phyloP scores from a whole-genome alignment of 2,797 vertebrate species.

The Threskiornis aethiopicus region DNA sequence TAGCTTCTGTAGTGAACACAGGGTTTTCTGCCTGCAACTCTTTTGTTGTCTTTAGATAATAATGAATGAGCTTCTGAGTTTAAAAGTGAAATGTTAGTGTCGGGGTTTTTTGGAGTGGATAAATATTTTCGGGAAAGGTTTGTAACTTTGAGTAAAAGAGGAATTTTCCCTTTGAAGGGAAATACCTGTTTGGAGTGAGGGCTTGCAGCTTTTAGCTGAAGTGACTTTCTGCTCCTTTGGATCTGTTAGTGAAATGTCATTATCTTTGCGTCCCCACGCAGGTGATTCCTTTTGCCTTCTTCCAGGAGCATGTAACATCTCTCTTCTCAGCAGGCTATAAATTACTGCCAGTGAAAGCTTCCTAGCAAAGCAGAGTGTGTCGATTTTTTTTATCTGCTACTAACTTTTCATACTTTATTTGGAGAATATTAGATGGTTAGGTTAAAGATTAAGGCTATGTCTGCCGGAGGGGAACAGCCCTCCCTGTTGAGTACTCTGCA shows the following conservation, averaged over 20 bases:
- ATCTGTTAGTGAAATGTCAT: neutral
- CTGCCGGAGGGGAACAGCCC: neutral
- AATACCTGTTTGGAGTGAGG: neutral
- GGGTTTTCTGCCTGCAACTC: neutral
- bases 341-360: neutral
- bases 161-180: neutral
- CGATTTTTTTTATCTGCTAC: neutral
- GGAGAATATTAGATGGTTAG: neutral
- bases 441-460: neutral
- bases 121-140: neutral
- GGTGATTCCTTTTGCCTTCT: neutral
- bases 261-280: rapidly evolving
- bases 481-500: neutral
- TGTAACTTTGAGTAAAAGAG: neutral
- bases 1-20: neutral
- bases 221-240: neutral
- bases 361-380: neutral
- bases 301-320: neutral
- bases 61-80: neutral
- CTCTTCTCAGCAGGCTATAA: neutral
- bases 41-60: neutral
- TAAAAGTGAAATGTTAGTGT: neutral
- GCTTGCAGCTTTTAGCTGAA: neutral
- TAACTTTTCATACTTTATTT: neutral
- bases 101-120: neutral